These are phyloP conservation scores for Netelia fuscicornis DNA, from an alignment of 2,888 invertebrate genomes.

Conservation along the genomic window DNA sequence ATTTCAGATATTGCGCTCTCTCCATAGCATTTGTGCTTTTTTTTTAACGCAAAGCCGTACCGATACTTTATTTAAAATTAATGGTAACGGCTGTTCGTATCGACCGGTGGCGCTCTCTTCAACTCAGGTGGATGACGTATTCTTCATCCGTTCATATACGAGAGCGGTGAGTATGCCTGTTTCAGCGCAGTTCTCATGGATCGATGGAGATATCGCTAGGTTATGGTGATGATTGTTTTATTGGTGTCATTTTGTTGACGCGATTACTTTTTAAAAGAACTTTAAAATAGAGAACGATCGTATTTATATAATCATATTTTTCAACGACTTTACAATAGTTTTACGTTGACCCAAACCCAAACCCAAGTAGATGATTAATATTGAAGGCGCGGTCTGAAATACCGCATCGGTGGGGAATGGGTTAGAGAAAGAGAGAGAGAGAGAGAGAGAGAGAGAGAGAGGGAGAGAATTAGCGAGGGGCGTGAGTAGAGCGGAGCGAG, in stretches of 20 bases:
- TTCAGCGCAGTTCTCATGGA: not conserved
- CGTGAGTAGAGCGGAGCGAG: not conserved
- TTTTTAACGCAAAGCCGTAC: slow-evolving; percentile 36
- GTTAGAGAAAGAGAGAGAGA: slow-evolving; percentile 2
- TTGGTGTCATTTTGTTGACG: too few species aligned
- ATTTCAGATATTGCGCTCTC: slow-evolving; percentile 26
- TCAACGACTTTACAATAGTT: slow-evolving; percentile 27
- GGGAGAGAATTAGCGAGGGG: not conserved
- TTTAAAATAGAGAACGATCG: too few species aligned
- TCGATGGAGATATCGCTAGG: too few species aligned
- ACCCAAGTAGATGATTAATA: slow-evolving; percentile 1
- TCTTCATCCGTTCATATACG: not conserved
- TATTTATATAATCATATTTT: slow-evolving; percentile 3
- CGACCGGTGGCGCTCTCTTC: not conserved
- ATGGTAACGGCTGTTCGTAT: slow-evolving; percentile 47
- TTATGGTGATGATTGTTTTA: too few species aligned
- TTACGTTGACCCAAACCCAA: not conserved
- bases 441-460: not conserved
- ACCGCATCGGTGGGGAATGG: not conserved
- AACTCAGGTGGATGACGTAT: not conserved
- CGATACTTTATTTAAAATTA: slow-evolving; percentile 66
- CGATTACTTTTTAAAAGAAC: too few species aligned
- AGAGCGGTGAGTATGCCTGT: not conserved
- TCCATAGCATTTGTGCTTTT: slow-evolving; percentile 24
- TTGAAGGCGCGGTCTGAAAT: slow-evolving; percentile 3